Percentiles rank a stretch among this genome's conserved stretches.
These are phyloP conservation scores for Palythoa grandis DNA, from an alignment of 92 coral and sea anemone genomes.

Conservation along the genomic window DNA sequence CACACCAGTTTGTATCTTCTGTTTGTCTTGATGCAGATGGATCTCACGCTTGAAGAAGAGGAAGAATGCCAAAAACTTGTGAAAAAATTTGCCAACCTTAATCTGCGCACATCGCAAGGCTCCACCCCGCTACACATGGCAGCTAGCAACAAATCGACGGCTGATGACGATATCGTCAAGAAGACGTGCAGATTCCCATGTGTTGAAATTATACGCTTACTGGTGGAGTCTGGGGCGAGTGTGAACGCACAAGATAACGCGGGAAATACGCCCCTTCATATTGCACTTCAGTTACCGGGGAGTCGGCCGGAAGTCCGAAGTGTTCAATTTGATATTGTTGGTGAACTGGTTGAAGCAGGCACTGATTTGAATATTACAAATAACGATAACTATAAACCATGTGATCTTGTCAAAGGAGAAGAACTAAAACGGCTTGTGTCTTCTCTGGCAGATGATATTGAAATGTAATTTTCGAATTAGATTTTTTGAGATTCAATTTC, in stretches of 20 bases:
- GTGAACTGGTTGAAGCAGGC: constrained; percentile 64
- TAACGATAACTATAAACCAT: constrained; percentile 32
- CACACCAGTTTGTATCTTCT: constrained; percentile 42
- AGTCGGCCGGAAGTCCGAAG: constrained; percentile 46
- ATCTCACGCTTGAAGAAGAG: constrained; percentile 58
- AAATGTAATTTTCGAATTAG: neutral
- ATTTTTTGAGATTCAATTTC: neutral
- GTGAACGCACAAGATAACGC: constrained; percentile 55
- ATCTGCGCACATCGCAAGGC: constrained; percentile 42
- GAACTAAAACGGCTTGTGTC: constrained; percentile 27
- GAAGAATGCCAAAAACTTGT: constrained; percentile 54
- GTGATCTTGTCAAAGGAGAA: constrained; percentile 28
- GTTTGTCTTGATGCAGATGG: constrained; percentile 54
- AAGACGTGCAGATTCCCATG: constrained; percentile 53
- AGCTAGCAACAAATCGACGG: constrained; percentile 50
- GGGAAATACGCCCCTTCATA: constrained; percentile 63
- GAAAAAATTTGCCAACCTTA: constrained; percentile 56
- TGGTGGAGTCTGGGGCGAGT: constrained; percentile 67
- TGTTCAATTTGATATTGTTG: constrained; percentile 62
- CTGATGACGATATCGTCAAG: constrained; percentile 47
- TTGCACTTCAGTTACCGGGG: constrained; percentile 48
- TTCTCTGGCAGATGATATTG: constrained; percentile 39
- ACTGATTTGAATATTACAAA: constrained; percentile 52
- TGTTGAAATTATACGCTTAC: constrained; percentile 55
- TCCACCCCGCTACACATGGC: constrained; percentile 58